Conservation (phyloP, 2,113 vertebrate genomes). For the Nyctereutes procyonoides region DNA sequence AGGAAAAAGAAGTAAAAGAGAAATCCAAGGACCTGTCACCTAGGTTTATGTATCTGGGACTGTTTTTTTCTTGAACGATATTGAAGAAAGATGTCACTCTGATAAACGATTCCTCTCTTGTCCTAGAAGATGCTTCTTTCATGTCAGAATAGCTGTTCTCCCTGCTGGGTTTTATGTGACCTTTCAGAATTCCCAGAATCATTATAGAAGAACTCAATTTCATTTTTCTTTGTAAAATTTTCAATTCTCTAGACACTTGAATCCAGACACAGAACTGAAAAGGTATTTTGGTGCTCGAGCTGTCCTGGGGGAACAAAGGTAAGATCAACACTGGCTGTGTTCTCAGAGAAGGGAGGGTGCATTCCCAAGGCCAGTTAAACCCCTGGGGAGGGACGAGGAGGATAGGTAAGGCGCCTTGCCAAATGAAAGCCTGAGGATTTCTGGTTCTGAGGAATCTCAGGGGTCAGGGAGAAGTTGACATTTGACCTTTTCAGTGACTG, state of each 20-base stretch:
- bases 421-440: neutral
- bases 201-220: neutral
- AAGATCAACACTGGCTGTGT: neutral
- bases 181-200: neutral
- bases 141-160: neutral
- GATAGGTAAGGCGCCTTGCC: neutral
- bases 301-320: conserved; percentile 97
- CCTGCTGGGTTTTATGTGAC: neutral
- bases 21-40: accelerated
- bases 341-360: neutral
- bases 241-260: conserved; percentile 91
- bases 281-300: conserved; percentile 97
- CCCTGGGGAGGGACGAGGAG: too few relatives aligned
- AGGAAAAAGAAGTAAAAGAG: too few relatives aligned
- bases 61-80: too few relatives aligned
- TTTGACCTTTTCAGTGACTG: neutral
- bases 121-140: neutral
- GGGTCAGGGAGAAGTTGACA: neutral
- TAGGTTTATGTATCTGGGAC: neutral
- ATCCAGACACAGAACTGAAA: conserved; percentile 97
- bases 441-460: neutral
- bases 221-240: conserved; percentile 20
- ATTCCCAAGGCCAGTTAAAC: neutral
- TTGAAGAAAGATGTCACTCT: neutral
- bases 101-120: accelerated